phyloP scores from a whole-genome alignment of 2,888 invertebrate species.

The Microplitis manilae region DNA sequence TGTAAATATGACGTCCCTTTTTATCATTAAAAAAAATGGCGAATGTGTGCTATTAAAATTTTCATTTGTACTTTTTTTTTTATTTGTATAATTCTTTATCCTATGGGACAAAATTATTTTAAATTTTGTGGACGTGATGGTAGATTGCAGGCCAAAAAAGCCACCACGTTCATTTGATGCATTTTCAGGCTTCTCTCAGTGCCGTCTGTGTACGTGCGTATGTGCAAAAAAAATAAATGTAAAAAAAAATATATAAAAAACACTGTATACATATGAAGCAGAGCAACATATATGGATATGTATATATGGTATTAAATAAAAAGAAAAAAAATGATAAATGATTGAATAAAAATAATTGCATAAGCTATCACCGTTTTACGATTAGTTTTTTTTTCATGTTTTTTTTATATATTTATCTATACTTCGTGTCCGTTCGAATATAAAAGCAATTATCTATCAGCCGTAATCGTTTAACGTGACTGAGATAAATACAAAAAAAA shows the following conservation, averaged over 20 bases:
- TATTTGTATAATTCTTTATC: slow-evolving; percentile 1
- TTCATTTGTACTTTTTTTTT: slow-evolving; percentile 3
- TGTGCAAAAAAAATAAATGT: not conserved
- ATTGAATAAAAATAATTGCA: slow-evolving; percentile 1
- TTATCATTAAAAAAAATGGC: not conserved
- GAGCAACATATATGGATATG: not conserved
- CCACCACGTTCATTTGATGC: slow-evolving; percentile 22
- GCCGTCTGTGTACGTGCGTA: not conserved
- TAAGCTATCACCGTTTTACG: not conserved
- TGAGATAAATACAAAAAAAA: not conserved
- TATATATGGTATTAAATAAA: not conserved
- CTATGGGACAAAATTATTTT: slow-evolving; percentile 31
- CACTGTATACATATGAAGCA: not conserved
- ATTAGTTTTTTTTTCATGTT: not conserved
- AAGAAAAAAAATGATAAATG: not conserved
- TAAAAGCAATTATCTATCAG: not conserved
- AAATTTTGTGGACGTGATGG: not conserved
- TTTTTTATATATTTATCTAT: slow-evolving; percentile 3
- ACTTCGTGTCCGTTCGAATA: not conserved
- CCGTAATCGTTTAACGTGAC: not conserved
- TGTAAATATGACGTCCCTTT: no score
- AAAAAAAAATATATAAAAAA: slow-evolving; percentile 8
- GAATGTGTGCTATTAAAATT: not conserved
- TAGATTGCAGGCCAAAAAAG: slow-evolving; percentile 30
- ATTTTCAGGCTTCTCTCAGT: not conserved